A percentile compares a stretch with the other conserved stretches of the same genome.
Evolutionary conservation across 1,140 invertebrate species (phyloP).

Genomic region (Trissolcus basalis): DNA sequence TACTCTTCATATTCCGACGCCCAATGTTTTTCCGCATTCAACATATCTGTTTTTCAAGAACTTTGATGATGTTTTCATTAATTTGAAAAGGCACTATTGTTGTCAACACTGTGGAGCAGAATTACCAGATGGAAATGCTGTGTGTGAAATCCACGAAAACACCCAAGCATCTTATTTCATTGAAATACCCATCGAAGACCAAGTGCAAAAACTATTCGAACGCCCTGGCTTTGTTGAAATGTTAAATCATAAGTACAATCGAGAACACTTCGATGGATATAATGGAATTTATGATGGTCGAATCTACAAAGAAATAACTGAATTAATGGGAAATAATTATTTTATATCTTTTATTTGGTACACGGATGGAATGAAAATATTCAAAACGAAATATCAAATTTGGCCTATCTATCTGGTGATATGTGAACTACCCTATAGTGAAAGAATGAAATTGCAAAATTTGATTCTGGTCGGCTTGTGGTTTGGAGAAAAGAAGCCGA

Average conservation of each 20-base stretch:
- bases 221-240: neutral
- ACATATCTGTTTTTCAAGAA: neutral
- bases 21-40: neutral
- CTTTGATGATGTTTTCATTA: neutral
- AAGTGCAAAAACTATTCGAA: neutral
- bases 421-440: neutral
- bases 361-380: conserved; percentile 1
- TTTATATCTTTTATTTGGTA: conserved; percentile 8
- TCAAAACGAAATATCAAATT: neutral
- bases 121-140: too few relatives aligned
- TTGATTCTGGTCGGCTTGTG: neutral
- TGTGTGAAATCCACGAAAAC: too few relatives aligned
- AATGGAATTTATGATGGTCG: conserved; percentile 2
- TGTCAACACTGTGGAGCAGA: neutral
- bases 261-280: neutral
- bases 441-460: conserved; percentile 1
- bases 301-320: conserved; percentile 5
- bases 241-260: neutral
- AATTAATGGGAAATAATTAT: neutral
- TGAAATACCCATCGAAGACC: neutral
- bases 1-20: neutral
- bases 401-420: conserved; percentile 2
- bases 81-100: neutral
- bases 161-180: too few relatives aligned
- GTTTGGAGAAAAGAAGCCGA: neutral